Base-by-base conservation (phyloP, 37 sponge, comb jelly and placozoan genomes). In the Ephydatia muelleri region DNA sequence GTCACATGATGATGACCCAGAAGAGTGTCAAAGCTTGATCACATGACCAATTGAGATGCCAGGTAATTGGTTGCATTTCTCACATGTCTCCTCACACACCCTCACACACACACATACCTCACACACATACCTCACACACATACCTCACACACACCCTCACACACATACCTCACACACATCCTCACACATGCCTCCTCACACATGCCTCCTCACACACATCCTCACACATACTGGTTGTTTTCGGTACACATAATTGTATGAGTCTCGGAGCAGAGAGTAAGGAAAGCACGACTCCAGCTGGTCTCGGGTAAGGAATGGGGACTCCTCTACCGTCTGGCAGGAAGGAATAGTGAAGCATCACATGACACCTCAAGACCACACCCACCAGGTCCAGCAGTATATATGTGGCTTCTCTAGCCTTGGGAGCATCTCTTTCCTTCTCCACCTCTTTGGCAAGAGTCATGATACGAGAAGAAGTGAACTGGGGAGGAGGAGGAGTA, bases 261-360 rank as follows among this genome's bases (percentile, higher is more conserved):
- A 87, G 83, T 94, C 93, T 30, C 98, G 76, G 32, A 97, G 87
- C 12, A 97, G 87, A 68, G 95, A 88, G 78, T 94, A 97, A 1
- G 98, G 98, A 72, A 97, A 95, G 65, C 93, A 95, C 11, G 84
- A 82, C 81, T 97, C 98, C 68, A 97, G 78, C 83, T 89, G 82
- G 68, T 98, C 98, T 40, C 83, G 40, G 12, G 96, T 94, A 37
- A 98, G 71, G 82, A 91, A 98, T 68, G 91, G 92, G 31, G 93
- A 92, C 70, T 92, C 91, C 68, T 93, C 71, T 3, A 98, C 97
- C 79, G 84, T 70, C 91, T 93, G 71, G 1, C 34, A 82, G 47
- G 21, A 22, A 33, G 31, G 5, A 21, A 75, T 6, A 76, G 32
- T 30, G 34, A 69, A 43, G 3, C 13, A 22, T 76, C 25, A 32